Base-by-base conservation (phyloP, 1,140 invertebrate genomes). In the Trissolcus basalis region DNA sequence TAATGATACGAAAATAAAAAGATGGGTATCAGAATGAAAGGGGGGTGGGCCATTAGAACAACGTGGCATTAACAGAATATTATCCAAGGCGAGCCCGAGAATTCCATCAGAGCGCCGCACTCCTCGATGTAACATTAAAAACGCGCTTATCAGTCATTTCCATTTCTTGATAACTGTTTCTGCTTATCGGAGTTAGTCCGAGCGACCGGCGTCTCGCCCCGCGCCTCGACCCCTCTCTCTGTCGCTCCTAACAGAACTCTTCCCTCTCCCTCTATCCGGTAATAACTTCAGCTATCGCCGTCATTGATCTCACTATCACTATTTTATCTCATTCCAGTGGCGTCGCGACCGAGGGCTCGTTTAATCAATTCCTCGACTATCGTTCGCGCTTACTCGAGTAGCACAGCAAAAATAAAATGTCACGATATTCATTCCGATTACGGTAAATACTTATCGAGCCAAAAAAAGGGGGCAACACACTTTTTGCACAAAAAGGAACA, bases 91-190 rank as follows among this genome's bases (percentile, higher is more conserved):
- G 16, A 55, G 69, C n/a, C 55, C 13, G 61, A 71, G 63, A 75
- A 75, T 75, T 75, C 59, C 71, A 71, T 67, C 58, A 65, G 55
- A 63, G 54, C 13, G 56, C 45, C 36, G 51, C 65, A 56, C 67
- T 61, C 43, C 63, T 72, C 72, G 72, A 74, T 65, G 69, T 74
- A 69, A 72, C 73, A 72, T 74, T 76, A 69, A 77, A 79, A 76
- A 77, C 72, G 72, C 68, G 59, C 85, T 88, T 88, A 88, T 88
- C 87, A 87, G 84, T 86, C 84, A 88, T 88, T 88, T 88, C 85
- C 86, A 88, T 88, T 88, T 87, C 85, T 88, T 85, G 86, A 88
- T 88, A 88, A 88, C 86, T 84, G 83, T 87, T 87, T 85, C 81
- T 86, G 86, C 85, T 88, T 87, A 88, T 88, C 86, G 81, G 77